Percentiles rank a stretch among this genome's conserved stretches.
phyloP scores from a whole-genome alignment of 2,113 vertebrate species.

The Peromyscus leucopus region DNA sequence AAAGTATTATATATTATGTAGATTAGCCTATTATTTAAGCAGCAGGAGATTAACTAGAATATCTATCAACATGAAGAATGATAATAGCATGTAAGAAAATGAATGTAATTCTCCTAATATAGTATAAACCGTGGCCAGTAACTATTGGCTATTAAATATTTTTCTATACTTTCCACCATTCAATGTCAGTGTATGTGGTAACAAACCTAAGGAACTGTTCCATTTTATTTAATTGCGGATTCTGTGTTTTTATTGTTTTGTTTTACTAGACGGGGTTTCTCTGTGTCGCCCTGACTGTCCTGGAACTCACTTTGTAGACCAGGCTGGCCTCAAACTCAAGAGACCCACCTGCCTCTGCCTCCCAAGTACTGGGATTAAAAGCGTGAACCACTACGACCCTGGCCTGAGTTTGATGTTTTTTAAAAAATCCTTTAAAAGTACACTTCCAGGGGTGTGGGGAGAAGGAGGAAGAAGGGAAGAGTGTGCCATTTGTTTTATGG shows the following conservation, averaged over 20 bases:
- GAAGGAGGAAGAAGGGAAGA: background rate
- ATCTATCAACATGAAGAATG: background rate
- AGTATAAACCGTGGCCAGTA: background rate
- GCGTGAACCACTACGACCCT: background rate
- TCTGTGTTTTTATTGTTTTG: background rate
- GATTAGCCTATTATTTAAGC: background rate
- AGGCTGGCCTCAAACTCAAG: background rate
- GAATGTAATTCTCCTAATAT: background rate
- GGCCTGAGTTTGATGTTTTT: background rate
- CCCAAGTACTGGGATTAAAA: background rate
- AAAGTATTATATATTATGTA: background rate
- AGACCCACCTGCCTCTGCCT: background rate
- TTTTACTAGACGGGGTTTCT: background rate
- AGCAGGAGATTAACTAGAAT: background rate
- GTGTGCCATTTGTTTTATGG: background rate
- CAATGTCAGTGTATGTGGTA: background rate
- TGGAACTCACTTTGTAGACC: background rate
- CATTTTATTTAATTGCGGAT: background rate
- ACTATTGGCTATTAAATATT: conserved; percentile 33
- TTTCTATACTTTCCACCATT: background rate
- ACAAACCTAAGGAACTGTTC: background rate
- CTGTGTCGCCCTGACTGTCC: background rate
- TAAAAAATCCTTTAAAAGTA: conserved; percentile 9
- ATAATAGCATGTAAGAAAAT: background rate
- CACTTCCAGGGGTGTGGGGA: background rate